Evolutionary conservation across 2,113 vertebrate genomes (phyloP), one percentile per base, ranked within the genome.

Genomic region (Ivindomyrus marchei): DNA sequence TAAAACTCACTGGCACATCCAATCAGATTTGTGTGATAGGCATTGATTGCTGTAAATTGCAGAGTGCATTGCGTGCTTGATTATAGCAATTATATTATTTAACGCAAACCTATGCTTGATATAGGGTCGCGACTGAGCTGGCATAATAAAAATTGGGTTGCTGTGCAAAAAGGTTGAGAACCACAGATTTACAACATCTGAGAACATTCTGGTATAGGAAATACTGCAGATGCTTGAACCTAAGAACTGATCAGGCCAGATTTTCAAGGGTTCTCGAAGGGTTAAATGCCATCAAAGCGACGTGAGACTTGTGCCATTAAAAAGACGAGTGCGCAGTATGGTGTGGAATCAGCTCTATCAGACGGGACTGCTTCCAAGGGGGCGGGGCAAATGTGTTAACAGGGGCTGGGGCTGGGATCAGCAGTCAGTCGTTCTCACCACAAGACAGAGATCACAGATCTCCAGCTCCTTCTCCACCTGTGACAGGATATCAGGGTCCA

Each of bases 361-460:
- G n/a, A 36, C 19, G 3, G 11, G 66, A 74, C 27, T 5, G 31
- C 27, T 74, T 5, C 13, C 10, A 31, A 36, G 66, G 66, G 66
- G 66, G 27, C 11, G 9, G 24, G 62, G 50, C 52, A 17, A 31
- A 8, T 70, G 24, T 70, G 62, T 70, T 13, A 27, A n/a, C 21
- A n/a, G n/a, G 21, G n/a, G 24, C 7, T 66, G 58, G 58, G 62
- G n/a, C 27, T 70, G 62, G 62, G 39, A 3, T 83, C 42, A 46
- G 45, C 6, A 47, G 42, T 19, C 13, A 19, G 42, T 46, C 21
- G 1, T 24, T 11, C 97, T 91, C 93, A 99, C 98, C 90, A 99
- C 97, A 5, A 99, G 95, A 91, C 98, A 99, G 85, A 99, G 96
- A 94, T 99, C 98, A 89, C 98, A 99, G 87, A 93, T 95, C 46